Evolutionary conservation across 2,113 vertebrate species (phyloP), one percentile per base, ranked within the genome.

Genomic region (Leucopsar rothschildi): DNA sequence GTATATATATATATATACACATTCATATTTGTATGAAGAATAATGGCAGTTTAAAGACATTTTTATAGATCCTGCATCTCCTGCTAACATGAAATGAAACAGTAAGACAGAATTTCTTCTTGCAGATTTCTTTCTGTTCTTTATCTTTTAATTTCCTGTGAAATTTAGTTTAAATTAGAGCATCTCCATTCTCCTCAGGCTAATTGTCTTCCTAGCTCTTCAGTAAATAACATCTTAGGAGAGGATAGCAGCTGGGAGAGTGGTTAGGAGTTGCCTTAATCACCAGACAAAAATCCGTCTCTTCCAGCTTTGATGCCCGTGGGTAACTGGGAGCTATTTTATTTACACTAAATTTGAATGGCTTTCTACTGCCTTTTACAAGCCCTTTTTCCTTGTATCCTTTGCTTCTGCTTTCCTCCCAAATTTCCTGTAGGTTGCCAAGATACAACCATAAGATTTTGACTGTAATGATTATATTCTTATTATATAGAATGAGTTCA

Each of bases 221-320:
- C 83, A 77, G 68, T 86, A 91, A 95, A 90, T 88, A 90, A 85
- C 28, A 73, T 33, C 35, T 75, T 88, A 90, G 50, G 40, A 86
- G 45, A 0, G 2, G 31, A 73, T 37, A 80, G 69, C 59, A 93
- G 50, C 53, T 86, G 60, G n/a, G 65, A 91, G 25, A 63, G 25
- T 39, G 27, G 49, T 76, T 93, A 82, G 18, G 52, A 55, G 29
- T 56, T 82, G 63, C 57, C 28, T 88, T 88, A 91, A 88, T 88
- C 86, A 95, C 56, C n/a, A 86, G 60, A 55, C 18, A 88, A 91
- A 92, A 86, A 22, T 19, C 21, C 23, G 7, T 93, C 68, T 83
- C 29, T 78, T 88, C 55, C 35, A 86, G 59, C 31, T 95, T 93
- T 77, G n/a, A 61, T 88, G 89, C 55, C 69, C 85, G 50, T 80